phyloP scores from a whole-genome alignment of 2,113 vertebrate genomes.

The Craseonycteris thonglongyai region DNA sequence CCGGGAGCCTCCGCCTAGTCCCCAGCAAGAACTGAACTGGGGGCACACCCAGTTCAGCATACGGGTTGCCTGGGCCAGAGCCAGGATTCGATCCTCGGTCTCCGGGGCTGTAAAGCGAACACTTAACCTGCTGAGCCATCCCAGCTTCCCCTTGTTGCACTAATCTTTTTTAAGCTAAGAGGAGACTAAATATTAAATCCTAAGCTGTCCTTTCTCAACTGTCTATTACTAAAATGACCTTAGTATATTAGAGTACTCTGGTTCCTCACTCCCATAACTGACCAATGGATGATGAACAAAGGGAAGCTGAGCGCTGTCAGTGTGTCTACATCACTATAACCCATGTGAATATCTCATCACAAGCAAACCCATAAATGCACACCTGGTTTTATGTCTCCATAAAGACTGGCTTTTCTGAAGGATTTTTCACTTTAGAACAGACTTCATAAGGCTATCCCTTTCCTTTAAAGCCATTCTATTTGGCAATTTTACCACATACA shows the following conservation, averaged over 20 bases:
- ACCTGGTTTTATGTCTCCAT: background rate
- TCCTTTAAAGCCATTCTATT: background rate
- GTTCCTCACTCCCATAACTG: background rate
- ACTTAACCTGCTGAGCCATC: too few species aligned
- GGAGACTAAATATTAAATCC: background rate
- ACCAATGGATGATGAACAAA: background rate
- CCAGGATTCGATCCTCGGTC: too few species aligned
- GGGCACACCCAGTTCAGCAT: too few species aligned
- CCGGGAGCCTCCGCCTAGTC: too few species aligned
- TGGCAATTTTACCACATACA: background rate
- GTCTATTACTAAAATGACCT: background rate
- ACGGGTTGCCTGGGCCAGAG: too few species aligned
- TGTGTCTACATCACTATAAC: background rate
- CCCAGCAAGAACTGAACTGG: too few species aligned
- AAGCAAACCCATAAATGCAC: background rate
- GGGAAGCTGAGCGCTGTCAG: background rate
- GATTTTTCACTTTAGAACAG: constrained; percentile 12
- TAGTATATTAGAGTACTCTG: background rate
- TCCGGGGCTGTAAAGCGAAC: too few species aligned
- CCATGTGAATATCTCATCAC: background rate
- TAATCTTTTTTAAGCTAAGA: background rate
- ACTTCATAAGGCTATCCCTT: background rate
- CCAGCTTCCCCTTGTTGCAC: too few species aligned
- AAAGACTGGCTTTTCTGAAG: constrained; percentile 19
- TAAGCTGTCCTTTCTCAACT: background rate